A percentile compares a stretch with the other conserved stretches of the same genome.
Evolutionary conservation across 2,888 invertebrate genomes (phyloP).

Genomic region (Rhogogaster chlorosoma): DNA sequence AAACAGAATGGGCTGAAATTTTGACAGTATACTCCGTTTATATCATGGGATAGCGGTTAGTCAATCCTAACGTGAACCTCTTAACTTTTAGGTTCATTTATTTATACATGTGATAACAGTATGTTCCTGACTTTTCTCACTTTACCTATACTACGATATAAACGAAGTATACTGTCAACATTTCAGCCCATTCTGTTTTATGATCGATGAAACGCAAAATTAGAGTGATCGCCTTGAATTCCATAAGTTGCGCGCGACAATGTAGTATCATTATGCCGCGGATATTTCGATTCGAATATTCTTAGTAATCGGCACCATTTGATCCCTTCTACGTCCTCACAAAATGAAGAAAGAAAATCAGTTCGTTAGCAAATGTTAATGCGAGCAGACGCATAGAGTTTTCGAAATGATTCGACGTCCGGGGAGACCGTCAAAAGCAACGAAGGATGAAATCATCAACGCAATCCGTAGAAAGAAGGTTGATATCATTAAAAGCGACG

Average conservation of each 20-base stretch:
- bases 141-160: too few relatives aligned
- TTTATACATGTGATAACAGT: too few relatives aligned
- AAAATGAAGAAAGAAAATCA: not conserved
- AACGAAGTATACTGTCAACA: too few relatives aligned
- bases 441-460: not conserved
- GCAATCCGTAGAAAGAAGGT: not conserved
- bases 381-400: not conserved
- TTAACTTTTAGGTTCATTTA: too few relatives aligned
- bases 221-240: not conserved
- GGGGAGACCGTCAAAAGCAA: not conserved
- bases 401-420: not conserved
- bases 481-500: not conserved
- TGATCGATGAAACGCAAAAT: too few relatives aligned
- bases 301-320: not conserved
- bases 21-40: too few relatives aligned
- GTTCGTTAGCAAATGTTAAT: not conserved
- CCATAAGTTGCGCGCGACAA: not conserved
- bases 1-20: too few relatives aligned
- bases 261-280: not conserved
- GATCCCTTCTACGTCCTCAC: not conserved
- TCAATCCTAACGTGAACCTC: too few relatives aligned
- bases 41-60: too few relatives aligned
- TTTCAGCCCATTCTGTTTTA: too few relatives aligned
- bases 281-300: not conserved
- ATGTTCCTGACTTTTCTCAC: too few relatives aligned